A percentile compares a stretch with the other conserved stretches of the same genome.
Conservation (phyloP, 1,140 invertebrate genomes). For the Mactra quadrangularis region DNA sequence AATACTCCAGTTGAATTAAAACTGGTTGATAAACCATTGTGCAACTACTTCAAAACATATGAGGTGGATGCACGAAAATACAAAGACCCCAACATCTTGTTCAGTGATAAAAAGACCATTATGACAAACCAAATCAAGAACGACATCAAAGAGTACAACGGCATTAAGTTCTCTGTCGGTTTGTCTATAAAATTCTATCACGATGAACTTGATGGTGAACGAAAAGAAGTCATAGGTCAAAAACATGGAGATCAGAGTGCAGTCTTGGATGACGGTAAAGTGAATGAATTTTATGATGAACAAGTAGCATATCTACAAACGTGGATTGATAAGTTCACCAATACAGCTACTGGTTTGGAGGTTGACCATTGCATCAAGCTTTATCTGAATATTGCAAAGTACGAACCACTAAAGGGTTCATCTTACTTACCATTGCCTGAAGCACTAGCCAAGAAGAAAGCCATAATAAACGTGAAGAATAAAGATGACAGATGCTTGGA, state of each 20-base stretch:
- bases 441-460: neutral
- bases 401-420: conserved; percentile 30
- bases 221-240: neutral
- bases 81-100: neutral
- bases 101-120: neutral
- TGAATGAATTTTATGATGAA: neutral
- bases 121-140: conserved; percentile 7
- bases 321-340: neutral
- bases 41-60: conserved; percentile 11
- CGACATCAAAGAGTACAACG: conserved; percentile 3
- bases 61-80: neutral
- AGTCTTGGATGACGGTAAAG: neutral
- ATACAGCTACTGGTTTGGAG: conserved; percentile 1
- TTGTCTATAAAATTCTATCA: conserved; percentile 1
- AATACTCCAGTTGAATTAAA: neutral
- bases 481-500: neutral
- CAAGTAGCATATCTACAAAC: neutral
- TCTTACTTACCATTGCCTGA: conserved; percentile 20
- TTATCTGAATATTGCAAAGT: conserved; percentile 21
- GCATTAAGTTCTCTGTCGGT: neutral
- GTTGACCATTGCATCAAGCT: neutral
- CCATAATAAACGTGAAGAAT: neutral
- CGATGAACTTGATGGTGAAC: neutral
- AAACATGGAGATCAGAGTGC: neutral
- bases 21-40: conserved; percentile 8